Conservation (phyloP, 2,113 vertebrate species). For the Micronycteris hirsuta region DNA sequence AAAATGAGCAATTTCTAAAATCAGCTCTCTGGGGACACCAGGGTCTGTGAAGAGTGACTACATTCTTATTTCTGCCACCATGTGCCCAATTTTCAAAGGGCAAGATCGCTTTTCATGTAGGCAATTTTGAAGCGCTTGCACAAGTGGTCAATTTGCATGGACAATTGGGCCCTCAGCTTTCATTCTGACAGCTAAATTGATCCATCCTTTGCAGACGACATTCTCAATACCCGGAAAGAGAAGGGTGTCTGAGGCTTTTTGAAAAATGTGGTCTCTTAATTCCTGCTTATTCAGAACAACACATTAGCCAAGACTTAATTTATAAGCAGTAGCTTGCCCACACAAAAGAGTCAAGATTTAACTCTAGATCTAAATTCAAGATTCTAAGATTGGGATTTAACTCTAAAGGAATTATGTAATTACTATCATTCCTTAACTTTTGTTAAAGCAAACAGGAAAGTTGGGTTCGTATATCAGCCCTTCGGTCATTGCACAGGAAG, state of each 20-base stretch:
- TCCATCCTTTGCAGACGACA: background rate
- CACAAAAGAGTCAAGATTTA: background rate
- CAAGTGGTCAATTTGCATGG: constrained; percentile 51
- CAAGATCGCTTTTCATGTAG: background rate
- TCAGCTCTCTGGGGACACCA: background rate
- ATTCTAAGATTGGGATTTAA: background rate
- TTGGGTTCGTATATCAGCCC: background rate
- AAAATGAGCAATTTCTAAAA: background rate
- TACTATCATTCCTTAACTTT: background rate
- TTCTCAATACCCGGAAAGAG: background rate
- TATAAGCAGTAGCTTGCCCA: background rate
- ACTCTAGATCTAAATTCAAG: background rate
- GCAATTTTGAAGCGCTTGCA: background rate
- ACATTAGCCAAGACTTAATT: background rate
- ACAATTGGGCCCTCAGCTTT: constrained; percentile 33
- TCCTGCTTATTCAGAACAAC: background rate
- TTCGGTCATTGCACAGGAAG: background rate
- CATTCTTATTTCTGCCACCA: background rate
- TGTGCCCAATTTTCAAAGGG: constrained; percentile 25
- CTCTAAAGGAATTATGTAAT: background rate
- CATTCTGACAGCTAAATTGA: constrained; percentile 58
- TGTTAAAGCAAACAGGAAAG: background rate
- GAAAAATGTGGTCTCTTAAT: background rate
- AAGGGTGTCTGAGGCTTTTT: background rate
- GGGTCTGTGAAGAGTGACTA: background rate